Evolutionary conservation across 2,113 vertebrate genomes (phyloP), one percentile per base, ranked within the genome.

Genomic region (Vombatus ursinus): DNA sequence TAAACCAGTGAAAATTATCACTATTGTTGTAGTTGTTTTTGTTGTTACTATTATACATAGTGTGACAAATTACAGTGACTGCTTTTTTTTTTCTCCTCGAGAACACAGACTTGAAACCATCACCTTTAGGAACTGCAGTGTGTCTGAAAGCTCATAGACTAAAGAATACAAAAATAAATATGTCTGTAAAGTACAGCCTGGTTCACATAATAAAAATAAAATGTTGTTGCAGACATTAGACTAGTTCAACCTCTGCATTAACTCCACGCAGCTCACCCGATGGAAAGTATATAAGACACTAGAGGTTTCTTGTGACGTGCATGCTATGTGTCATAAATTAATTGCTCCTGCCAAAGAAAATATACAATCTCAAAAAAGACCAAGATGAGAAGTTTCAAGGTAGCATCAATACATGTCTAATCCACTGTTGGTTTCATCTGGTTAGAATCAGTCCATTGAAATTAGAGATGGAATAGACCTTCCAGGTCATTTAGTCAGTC

Each of bases 391-490:
- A 96, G 96, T 97, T 92, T 94, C 96, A 95, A 95, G 96, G 97
- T 97, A 96, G 96, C 97, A 97, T 96, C 97, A 90, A 95, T 97
- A 93, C 96, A 51, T 0, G 84, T 94, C 93, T 91, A 95, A 94
- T 95, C 89, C 1, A 8, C 94, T 94, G 50, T 93, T 57, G 93
- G 95, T 89, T 91, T 97, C 98, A 97, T 98, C 97, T 98, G 98
- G 97, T 97, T 98, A 98, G 95, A 97, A 97, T 98, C 98, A 98
- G 95, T 96, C 97, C 96, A 95, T 95, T 96, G 94, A 92, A 97
- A 96, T 84, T 49, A 57, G 97, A 53, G 53, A 94, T 61, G 44
- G 47, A 93, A 49, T 26, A 95, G 96, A 97, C 97, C 95, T 94
- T 97, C 68, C 94, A 94, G 97, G 97, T 96, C 97, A 96, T 96